A percentile compares a stretch with the other conserved stretches of the same genome.
phyloP scores from a whole-genome alignment of 1,140 invertebrate species.

The Mesaphorura yosii region DNA sequence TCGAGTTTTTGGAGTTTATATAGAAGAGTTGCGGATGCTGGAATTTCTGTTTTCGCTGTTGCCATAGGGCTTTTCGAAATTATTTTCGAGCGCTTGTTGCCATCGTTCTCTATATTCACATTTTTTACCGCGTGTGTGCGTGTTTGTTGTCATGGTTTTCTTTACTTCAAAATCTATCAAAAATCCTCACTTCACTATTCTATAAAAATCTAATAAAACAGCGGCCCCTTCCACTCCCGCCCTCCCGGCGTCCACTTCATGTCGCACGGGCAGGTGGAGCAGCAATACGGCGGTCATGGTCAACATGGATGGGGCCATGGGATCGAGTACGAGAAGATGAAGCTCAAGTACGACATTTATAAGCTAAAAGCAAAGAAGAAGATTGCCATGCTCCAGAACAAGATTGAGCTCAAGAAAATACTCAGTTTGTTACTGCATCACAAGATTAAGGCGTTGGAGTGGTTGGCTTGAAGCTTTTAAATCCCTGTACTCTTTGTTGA shows the following conservation, averaged over 20 bases:
- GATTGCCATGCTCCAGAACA: constrained; percentile 30
- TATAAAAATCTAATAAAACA: too few relatives aligned
- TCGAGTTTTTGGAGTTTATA: constrained; percentile 29
- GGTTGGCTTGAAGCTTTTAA: constrained; percentile 11
- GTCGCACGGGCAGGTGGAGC: not conserved
- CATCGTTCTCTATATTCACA: too few relatives aligned
- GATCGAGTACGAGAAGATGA: constrained; percentile 27
- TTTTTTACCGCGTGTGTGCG: too few relatives aligned
- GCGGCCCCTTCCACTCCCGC: constrained; percentile 6
- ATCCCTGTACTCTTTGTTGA: not conserved
- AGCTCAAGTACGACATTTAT: constrained; percentile 30
- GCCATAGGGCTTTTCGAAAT: too few relatives aligned
- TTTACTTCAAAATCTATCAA: too few relatives aligned
- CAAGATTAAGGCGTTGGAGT: constrained; percentile 31
- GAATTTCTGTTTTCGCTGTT: too few relatives aligned
- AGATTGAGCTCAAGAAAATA: constrained; percentile 30
- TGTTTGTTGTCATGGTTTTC: too few relatives aligned
- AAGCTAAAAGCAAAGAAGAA: constrained; percentile 31
- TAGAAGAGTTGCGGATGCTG: too few relatives aligned
- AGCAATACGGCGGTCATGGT: not conserved
- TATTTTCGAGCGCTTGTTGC: too few relatives aligned
- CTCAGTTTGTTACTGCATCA: constrained; percentile 29
- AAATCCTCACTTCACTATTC: too few relatives aligned
- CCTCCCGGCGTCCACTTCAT: not conserved
- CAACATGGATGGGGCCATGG: constrained; percentile 1